Evolutionary conservation across 2,113 vertebrate genomes (phyloP).

Genomic region (Neotragus pygmaeus): DNA sequence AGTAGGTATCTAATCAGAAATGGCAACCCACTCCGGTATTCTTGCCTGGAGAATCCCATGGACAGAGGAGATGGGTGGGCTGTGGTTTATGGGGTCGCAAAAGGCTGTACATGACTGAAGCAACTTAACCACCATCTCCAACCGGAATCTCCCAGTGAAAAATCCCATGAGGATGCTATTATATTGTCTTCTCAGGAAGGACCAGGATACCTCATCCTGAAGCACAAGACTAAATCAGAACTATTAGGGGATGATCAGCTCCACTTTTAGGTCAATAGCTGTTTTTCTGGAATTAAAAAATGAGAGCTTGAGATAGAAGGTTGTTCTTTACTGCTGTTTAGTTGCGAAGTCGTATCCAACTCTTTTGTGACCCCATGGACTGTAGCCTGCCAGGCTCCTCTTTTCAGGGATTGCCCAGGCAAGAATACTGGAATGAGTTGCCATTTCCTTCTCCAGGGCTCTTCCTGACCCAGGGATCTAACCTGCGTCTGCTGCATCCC

Average conservation of each 20-base stretch:
- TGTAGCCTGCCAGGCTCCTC: background rate
- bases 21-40: background rate
- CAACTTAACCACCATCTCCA: background rate
- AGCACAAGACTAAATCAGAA: background rate
- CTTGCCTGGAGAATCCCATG: background rate
- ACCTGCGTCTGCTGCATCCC: background rate
- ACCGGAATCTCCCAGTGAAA: background rate
- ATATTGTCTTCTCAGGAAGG: background rate
- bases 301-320: background rate
- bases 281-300: background rate
- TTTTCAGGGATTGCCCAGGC: background rate
- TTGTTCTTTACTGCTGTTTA: background rate
- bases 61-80: background rate
- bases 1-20: background rate
- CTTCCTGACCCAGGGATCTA: background rate
- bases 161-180: background rate
- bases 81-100: fast-evolving
- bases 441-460: background rate
- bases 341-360: background rate
- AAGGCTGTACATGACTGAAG: background rate
- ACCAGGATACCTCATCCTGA: background rate
- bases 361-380: background rate
- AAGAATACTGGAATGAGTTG: background rate
- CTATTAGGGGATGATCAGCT: background rate
- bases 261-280: background rate